These are phyloP conservation scores for Sternarchorhynchus goeldii DNA, from an alignment of 2,797 vertebrate species.

Conservation along the genomic window DNA sequence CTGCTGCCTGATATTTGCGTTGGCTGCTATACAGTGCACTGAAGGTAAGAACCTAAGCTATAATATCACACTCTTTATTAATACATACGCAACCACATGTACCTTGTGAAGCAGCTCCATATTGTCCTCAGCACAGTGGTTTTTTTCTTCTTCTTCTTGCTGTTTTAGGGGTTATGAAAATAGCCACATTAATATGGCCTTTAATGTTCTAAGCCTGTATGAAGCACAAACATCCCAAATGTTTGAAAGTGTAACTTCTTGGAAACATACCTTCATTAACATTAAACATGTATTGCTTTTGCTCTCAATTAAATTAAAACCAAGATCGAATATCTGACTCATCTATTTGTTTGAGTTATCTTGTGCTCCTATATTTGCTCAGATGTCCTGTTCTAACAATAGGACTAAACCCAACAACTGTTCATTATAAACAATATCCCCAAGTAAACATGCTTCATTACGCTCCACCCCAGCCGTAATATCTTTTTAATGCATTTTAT, in stretches of 20 bases:
- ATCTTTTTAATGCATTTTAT: constrained; percentile 87
- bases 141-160: not conserved
- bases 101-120: not conserved
- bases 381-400: constrained; percentile 64
- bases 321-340: constrained; percentile 38
- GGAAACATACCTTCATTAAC: constrained; percentile 36
- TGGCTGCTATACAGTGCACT: constrained; percentile 89
- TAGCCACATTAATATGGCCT: not conserved
- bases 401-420: constrained; percentile 75
- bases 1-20: constrained; percentile 91
- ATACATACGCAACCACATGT: not conserved
- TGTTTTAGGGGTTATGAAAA: not conserved
- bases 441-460: constrained; percentile 85
- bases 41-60: constrained; percentile 83
- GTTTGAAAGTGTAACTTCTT: constrained; percentile 17
- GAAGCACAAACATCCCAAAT: not conserved
- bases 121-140: not conserved
- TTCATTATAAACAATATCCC: constrained; percentile 84
- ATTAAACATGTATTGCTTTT: constrained; percentile 24
- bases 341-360: constrained; percentile 38
- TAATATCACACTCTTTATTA: not conserved
- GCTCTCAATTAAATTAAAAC: constrained; percentile 45
- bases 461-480: constrained; percentile 79
- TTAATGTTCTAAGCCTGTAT: not conserved
- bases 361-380: constrained; percentile 51